Evolutionary conservation across 2,797 vertebrate genomes (phyloP), one percentile per base, ranked within the genome.

Genomic region (Pelodytes ibericus): DNA sequence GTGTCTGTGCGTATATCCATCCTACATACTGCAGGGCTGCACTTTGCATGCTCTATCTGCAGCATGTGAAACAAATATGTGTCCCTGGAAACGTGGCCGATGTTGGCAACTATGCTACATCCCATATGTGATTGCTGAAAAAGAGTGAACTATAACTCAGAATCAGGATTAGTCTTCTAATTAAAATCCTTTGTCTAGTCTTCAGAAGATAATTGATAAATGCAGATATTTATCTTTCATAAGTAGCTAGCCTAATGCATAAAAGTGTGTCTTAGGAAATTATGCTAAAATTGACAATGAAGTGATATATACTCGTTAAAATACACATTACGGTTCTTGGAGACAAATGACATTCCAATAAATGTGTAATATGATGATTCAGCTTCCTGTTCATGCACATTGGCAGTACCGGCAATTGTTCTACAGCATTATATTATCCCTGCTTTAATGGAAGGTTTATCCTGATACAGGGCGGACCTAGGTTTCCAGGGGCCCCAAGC

Each of bases 301-400:
- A 20, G 22, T 24, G n/a, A 53, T 53, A 53, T 20, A 53, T 24
- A 22, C 49, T 53, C 22, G 22, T 53, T 24, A 3, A 24, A 1
- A 22, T 16, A 53, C n/a, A 53, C 49, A 53, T 53, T 53, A 53
- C 20, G 22, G 20, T 53, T 53, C 49, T 16, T 16, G 13, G n/a
- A 53, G n/a, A 53, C n/a, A 53, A 53, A 53, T 53, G n/a, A 24
- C 49, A 22, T 22, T 53, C n/a, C 49, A 53, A 22, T 53, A 11
- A 53, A 53, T 53, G 11, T 49, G 22, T 53, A 4, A 24, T 16
- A 53, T 24, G 1, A 16, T 53, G 22, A 53, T 8, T 53, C 49
- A 22, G 49, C 22, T 22, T 4, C 22, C 20, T 24, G 7, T 22
- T 53, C 4, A 24, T 49, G 11, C 44, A n/a, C 2, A 49, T 13